These are phyloP conservation scores for Leptogaster cylindrica DNA, from an alignment of 2,888 invertebrate species.

Conservation along the genomic window DNA sequence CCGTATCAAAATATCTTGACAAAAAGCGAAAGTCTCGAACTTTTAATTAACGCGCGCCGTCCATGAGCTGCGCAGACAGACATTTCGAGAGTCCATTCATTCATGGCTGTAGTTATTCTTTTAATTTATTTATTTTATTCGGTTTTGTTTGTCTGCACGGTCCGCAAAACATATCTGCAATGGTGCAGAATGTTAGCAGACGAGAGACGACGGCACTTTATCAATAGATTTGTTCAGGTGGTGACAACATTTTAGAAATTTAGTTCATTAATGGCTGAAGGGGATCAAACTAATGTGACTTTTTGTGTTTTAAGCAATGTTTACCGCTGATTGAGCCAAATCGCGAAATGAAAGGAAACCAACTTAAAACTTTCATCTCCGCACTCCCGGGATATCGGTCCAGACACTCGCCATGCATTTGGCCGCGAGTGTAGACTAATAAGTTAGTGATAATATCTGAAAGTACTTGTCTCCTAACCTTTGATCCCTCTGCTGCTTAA, in stretches of 20 bases:
- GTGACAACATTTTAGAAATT: conserved; percentile 39
- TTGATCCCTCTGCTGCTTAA: no score
- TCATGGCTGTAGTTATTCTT: neutral
- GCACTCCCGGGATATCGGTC: no score
- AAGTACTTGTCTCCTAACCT: no score
- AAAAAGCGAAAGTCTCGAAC: conserved; percentile 38
- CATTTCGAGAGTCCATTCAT: conserved; percentile 11
- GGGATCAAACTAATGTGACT: neutral
- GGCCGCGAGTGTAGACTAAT: no score
- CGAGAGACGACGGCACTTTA: conserved; percentile 9
- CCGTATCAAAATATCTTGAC: conserved; percentile 29
- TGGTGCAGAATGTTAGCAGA: neutral
- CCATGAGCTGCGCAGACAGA: neutral
- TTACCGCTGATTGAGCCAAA: neutral
- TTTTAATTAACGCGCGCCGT: conserved; percentile 22
- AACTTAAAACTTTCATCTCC: neutral
- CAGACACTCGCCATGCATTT: no score
- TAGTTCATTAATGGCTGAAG: conserved; percentile 6
- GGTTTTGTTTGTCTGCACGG: no score
- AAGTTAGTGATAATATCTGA: no score
- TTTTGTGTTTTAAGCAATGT: neutral
- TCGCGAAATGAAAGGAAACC: conserved; percentile 2
- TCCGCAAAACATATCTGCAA: neutral
- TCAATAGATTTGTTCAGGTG: conserved; percentile 24
- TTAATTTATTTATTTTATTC: no score